Conservation (phyloP, 1,140 invertebrate genomes). For the Ladona fulva region DNA sequence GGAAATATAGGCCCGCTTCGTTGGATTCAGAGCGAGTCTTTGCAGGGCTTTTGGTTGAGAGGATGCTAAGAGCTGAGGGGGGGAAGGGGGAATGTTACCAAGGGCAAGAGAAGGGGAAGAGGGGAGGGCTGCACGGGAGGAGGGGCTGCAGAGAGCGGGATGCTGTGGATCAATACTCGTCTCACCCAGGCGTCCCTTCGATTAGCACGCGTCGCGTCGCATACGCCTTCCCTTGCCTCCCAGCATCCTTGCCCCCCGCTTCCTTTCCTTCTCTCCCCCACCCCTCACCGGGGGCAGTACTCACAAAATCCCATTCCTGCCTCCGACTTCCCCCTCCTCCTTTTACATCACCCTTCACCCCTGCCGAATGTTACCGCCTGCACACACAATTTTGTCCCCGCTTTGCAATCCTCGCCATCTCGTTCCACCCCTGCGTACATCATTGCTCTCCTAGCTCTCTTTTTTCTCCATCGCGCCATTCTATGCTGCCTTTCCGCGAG, state of each 20-base stretch:
- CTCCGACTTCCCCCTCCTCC: background rate
- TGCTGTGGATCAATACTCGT: background rate
- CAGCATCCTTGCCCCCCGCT: too few relatives aligned
- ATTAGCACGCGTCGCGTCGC: background rate
- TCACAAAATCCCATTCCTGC: background rate
- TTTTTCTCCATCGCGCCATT: too few relatives aligned
- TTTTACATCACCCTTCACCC: too few relatives aligned
- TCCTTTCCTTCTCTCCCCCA: background rate
- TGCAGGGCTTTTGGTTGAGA: background rate
- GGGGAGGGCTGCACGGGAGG: background rate
- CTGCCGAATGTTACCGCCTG: too few relatives aligned
- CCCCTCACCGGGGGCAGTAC: background rate
- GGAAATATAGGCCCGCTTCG: background rate
- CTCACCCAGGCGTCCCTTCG: slow-evolving; percentile 4
- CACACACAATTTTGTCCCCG: too few relatives aligned
- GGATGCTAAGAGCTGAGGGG: background rate
- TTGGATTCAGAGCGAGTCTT: background rate
- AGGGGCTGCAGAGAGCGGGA: background rate
- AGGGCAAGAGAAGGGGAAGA: background rate
- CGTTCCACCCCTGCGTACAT: too few relatives aligned
- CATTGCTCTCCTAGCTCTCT: too few relatives aligned
- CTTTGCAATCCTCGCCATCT: too few relatives aligned
- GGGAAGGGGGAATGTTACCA: background rate
- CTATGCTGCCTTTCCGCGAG: too few relatives aligned
- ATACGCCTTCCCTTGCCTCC: background rate